phyloP scores from a whole-genome alignment of 2,888 invertebrate genomes.

The Drosophila nr. perissopoda region DNA sequence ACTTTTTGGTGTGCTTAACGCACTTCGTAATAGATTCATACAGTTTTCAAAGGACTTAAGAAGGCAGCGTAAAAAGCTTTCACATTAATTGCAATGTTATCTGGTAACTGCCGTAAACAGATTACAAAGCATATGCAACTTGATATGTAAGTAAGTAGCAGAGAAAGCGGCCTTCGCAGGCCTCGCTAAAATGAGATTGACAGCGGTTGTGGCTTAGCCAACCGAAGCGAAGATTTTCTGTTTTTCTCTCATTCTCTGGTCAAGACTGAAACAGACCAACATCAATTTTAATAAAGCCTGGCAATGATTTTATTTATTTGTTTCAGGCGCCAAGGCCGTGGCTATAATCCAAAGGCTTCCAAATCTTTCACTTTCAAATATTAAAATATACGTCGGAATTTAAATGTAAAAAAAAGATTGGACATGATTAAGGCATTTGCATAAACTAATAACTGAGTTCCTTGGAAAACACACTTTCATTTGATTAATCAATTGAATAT shows the following conservation, averaged over 20 bases:
- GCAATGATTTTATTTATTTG: constrained; percentile 58
- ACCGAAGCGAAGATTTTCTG: constrained; percentile 36
- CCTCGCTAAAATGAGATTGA: constrained; percentile 58
- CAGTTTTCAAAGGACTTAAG: constrained; percentile 8
- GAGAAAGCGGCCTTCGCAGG: constrained; percentile 38
- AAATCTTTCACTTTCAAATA: constrained; percentile 52
- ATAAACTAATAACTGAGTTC: constrained; percentile 1
- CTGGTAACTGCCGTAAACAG: constrained; percentile 57
- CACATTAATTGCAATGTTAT: constrained; percentile 78
- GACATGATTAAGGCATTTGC: constrained; percentile 4
- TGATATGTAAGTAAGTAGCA: constrained; percentile 10
- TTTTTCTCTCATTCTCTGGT: constrained; percentile 6
- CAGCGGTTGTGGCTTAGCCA: constrained; percentile 65
- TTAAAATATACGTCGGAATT: constrained; percentile 52
- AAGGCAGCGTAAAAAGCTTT: constrained; percentile 69
- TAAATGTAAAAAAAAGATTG: constrained; percentile 28
- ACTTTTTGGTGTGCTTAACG: not conserved
- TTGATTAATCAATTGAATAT: not conserved
- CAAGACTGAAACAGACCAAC: constrained; percentile 45
- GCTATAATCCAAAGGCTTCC: constrained; percentile 22
- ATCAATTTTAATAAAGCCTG: constrained; percentile 71
- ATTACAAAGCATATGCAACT: constrained; percentile 52
- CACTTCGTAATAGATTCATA: constrained; percentile 12
- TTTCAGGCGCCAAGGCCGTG: constrained; percentile 32
- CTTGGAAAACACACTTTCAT: not conserved